Conservation (phyloP, 2,113 vertebrate genomes). For the Castor canadensis region DNA sequence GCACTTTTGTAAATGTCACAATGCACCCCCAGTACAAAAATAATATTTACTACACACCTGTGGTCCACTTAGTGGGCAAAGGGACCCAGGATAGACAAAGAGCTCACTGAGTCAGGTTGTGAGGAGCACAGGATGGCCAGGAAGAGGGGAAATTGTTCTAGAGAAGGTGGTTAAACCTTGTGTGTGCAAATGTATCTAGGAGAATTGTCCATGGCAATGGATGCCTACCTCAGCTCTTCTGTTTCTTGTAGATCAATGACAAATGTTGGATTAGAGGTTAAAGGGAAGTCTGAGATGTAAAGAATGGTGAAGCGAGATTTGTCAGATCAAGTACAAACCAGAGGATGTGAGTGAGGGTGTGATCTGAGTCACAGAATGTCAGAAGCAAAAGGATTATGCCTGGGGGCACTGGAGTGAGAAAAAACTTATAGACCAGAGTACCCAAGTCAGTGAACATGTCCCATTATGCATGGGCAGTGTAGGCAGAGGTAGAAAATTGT, state of each 20-base stretch:
- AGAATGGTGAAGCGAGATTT: not conserved
- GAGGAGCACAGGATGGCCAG: not conserved
- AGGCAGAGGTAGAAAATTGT: no score
- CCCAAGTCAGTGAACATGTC: not conserved
- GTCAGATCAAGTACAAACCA: not conserved
- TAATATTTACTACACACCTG: not conserved
- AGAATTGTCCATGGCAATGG: not conserved
- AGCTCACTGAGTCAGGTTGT: not conserved
- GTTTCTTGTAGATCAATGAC: not conserved
- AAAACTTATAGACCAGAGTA: not conserved
- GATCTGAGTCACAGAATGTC: not conserved
- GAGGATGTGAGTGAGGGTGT: not conserved
- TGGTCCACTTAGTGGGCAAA: no score
- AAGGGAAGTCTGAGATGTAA: not conserved
- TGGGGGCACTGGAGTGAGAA: not conserved
- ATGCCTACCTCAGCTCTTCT: not conserved
- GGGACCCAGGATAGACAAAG: not conserved
- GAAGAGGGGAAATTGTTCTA: not conserved
- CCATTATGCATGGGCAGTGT: not conserved
- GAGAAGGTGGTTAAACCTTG: not conserved
- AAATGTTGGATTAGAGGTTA: not conserved
- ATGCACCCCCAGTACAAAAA: no score
- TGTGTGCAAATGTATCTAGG: not conserved
- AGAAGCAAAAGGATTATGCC: not conserved
- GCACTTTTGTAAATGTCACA: no score